A percentile compares a stretch with the other conserved stretches of the same genome.
Evolutionary conservation across 2,888 invertebrate species (phyloP).

Genomic region (Oxyteleia sp.): DNA sequence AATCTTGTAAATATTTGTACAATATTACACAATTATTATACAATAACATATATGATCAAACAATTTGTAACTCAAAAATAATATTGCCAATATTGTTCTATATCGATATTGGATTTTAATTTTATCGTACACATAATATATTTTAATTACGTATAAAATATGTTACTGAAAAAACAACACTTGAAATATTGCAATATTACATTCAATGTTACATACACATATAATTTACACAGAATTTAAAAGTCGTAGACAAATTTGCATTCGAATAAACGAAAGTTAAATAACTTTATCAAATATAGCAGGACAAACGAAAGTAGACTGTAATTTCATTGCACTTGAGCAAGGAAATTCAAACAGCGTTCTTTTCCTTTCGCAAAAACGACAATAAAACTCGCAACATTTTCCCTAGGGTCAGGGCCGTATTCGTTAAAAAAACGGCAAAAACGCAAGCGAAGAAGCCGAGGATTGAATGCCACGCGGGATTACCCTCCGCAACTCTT

Average conservation of each 20-base stretch:
- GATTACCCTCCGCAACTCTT: constrained; percentile 23
- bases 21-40: no score
- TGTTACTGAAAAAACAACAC: no score
- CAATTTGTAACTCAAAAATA: no score
- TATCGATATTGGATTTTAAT: no score
- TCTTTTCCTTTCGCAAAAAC: background rate
- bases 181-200: no score
- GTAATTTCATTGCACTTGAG: constrained; percentile 3
- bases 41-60: no score
- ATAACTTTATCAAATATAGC: background rate
- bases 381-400: constrained; percentile 6
- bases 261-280: constrained; percentile 1
- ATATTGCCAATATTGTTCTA: no score
- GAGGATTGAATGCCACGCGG: constrained; percentile 23
- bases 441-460: background rate
- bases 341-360: background rate
- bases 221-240: background rate
- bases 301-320: background rate
- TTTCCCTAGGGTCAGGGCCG: constrained; percentile 14
- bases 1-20: no score
- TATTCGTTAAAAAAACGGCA: constrained; percentile 7
- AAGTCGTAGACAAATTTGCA: background rate
- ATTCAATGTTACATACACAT: no score
- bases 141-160: no score
- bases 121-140: no score